Base-by-base conservation (phyloP, 2,113 vertebrate genomes). In the Trichomycterus rosablanca region DNA sequence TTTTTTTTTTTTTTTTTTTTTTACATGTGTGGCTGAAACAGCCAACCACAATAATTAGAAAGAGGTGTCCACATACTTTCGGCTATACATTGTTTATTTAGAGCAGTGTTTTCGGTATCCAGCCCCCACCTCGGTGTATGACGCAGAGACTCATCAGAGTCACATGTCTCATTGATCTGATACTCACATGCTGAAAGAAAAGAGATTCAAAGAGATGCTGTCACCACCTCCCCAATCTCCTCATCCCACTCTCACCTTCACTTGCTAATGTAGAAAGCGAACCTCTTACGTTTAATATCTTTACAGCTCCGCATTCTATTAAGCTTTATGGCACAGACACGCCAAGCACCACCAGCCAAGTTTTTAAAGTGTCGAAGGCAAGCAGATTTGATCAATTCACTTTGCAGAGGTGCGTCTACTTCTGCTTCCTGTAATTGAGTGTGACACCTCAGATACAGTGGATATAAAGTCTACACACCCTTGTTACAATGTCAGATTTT, bases 281-380 rank as follows among this genome's bases (percentile, higher is more conserved):
- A 19, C 15, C 19, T 10, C 26, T 54, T 16, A 30, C 12, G 22
- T 46, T 46, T 28, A 35, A 55, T 48, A 40, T 64, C 3, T 26
- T 60, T 28, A 26, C n/a, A 15, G 6, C 18, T 45, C 23, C n/a
- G 10, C 54, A 46, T 58, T 45, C 32, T 58, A 59, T 44, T 45
- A 20, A 3, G 7, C 10, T 57, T 37, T 30, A 52, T 18, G 11
- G 35, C 12, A 32, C 5, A 3, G 59, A 16, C 30, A 8, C 11
- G 24, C 6, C n/a, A 11, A 32, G 32, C 26, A 10, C 53, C 44
- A 37, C 53, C 60, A 23, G 45, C 44, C 37, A 19, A 51, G 18
- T 46, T 64, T 53, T 46, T 55, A 26, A 63, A 51, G 52, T 46
- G 46, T 45, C 43, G 40, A 51, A 50, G 46, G 39, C 24, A 14